Conservation (phyloP, 2,797 vertebrate genomes). For the Pseudochirops corinnae region DNA sequence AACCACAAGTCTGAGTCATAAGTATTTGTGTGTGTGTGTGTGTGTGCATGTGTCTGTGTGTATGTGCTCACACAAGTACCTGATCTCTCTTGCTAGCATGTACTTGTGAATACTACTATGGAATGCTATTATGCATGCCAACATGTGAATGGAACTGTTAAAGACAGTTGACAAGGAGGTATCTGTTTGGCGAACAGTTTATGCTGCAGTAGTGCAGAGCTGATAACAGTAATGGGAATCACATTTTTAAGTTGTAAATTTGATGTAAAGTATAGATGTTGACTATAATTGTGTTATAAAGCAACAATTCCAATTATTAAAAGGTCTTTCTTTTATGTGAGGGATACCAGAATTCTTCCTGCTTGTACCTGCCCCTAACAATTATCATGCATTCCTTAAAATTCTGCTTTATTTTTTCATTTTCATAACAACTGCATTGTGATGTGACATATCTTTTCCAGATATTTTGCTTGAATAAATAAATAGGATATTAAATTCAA, state of each 20-base stretch:
- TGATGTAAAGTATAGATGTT: slow-evolving; percentile 83
- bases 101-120: slow-evolving; percentile 66
- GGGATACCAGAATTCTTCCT: slow-evolving; percentile 78
- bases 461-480: slow-evolving; percentile 91
- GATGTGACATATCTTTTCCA: slow-evolving; percentile 88
- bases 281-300: slow-evolving; percentile 84
- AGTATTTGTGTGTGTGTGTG: neutral
- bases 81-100: slow-evolving; percentile 67
- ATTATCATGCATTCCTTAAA: slow-evolving; percentile 82
- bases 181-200: slow-evolving; percentile 81
- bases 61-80: slow-evolving; percentile 18
- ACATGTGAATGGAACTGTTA: slow-evolving; percentile 77
- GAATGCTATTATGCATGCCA: slow-evolving; percentile 69
- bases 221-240: slow-evolving; percentile 83
- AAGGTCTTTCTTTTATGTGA: slow-evolving; percentile 76
- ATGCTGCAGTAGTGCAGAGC: slow-evolving; percentile 76
- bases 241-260: slow-evolving; percentile 83
- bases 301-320: slow-evolving; percentile 83
- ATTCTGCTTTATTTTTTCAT: slow-evolving; percentile 84
- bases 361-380: slow-evolving; percentile 84
- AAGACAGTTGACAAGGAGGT: slow-evolving; percentile 77
- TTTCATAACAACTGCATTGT: slow-evolving; percentile 86
- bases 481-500: slow-evolving; percentile 93
- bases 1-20: neutral
- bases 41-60: neutral